Evolutionary conservation across 2,888 invertebrate species (phyloP), one percentile per base, ranked within the genome.

Genomic region (Nezara viridula): DNA sequence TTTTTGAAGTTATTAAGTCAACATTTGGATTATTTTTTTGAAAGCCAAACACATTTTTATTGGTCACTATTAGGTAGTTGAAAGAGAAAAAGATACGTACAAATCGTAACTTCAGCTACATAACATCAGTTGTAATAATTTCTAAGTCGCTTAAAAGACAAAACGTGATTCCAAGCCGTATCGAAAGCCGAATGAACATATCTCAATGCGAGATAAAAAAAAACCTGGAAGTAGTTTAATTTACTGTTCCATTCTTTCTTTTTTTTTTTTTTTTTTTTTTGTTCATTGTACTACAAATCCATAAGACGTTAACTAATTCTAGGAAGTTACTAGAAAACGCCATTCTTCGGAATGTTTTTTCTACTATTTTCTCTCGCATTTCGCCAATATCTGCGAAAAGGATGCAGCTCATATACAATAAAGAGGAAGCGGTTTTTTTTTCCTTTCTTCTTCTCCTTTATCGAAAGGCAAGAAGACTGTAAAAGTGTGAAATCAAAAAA

Each of bases 401-500:
- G 77, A 77, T 77, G 77, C 40, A 40, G 37, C 32, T 19, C 77
- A 40, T 24, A 37, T 40, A 77, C 77, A 77, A 37, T 77, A 40
- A 21, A 37, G 77, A 77, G 77, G 77, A 77, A 77, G 40, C 32
- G 4, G 40, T 40, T 37, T 77, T 77, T 40, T 60, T 55, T 55
- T 55, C 7, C 14, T 19, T 73, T 44, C 44, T 44, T 44, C 10
- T 44, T 44, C 44, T 10, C 10, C 10, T 73, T 66, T 21, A 3
- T 24, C 9, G 24, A 47, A 81, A 81, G 44, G 24, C n/a, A 40
- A 44, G 40, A 44, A 44, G 44, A 37, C 32, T 37, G 66, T 73
- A 81, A 81, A 81, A 81, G 44, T 81, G 81, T 81, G 44, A 81
- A 81, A 81, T 81, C 44, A 47, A 24, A 47, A 81, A n/a, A 44